Evolutionary conservation across 2,888 invertebrate species (phyloP), one percentile per base, ranked within the genome.

Genomic region (Noctuana brunneofusca): DNA sequence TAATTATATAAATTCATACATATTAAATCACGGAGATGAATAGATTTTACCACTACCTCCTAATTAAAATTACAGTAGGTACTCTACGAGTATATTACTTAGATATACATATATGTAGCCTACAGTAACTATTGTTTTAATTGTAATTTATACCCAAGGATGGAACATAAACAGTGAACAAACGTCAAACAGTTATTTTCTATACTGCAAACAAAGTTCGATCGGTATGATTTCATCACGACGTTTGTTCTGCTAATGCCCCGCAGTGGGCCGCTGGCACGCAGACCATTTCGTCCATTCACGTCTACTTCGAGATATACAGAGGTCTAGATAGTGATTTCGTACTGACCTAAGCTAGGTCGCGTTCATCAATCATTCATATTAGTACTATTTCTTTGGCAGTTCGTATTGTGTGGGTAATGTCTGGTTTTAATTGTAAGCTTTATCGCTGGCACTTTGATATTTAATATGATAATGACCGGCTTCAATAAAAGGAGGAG

Each of bases 201-300:
- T 38, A 30, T 46, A 56, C 30, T 20, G 24, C 16, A 24, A 58
- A 58, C 48, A 58, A 58, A 49, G 22, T 46, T 24, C 22, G 24
- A 24, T 30, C 27, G 49, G 22, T 11, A 43, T 48, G 58, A 49
- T 58, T 58, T 58, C 49, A 35, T 58, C 49, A 24, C 35, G 6
- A 14, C 11, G 38, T 58, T 58, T 49, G 55, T 43, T 48, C 58
- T 49, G 22, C 35, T 58, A 58, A 58, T 58, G 38, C 58, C 16
- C 16, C 27, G 12, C 58, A 38, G 24, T 38, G 14, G 38, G 38
- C 38, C 38, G 22, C 18, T 22, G 58, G 38, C 58, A 58, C 58
- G 58, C 32, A 57, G 35, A 43, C 43, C 22, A 27, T 49, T 35
- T 16, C 49, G 12, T 22, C 38, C 30, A 52, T 43, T 38, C 18